Evolutionary conservation across 2,797 vertebrate species (phyloP).

Genomic region (Aeoliscus strigatus): DNA sequence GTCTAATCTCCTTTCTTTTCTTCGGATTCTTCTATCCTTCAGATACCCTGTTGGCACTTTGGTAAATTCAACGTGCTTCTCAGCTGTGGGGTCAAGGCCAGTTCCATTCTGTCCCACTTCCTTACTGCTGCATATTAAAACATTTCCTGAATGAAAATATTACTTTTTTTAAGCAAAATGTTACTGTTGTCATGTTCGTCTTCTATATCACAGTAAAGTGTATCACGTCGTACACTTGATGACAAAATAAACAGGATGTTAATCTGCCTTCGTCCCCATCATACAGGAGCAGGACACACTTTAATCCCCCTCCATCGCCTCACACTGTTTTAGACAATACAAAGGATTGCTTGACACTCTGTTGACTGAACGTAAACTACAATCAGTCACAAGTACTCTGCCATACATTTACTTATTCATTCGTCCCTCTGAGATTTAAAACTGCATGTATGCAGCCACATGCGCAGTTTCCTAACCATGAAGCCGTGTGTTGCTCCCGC

Average conservation of each 20-base stretch:
- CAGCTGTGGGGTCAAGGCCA: slow-evolving; percentile 24
- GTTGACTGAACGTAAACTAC: no score
- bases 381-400: no score
- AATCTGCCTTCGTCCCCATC: not conserved
- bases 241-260: no score
- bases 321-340: no score
- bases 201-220: not conserved
- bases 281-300: not conserved
- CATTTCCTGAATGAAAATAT: not conserved
- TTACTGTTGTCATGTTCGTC: not conserved
- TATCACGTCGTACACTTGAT: no score
- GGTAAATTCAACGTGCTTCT: slow-evolving; percentile 20
- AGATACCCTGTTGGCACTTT: slow-evolving; percentile 23
- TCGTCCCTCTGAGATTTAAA: not conserved
- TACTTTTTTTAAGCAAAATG: not conserved
- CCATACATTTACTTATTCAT: not conserved
- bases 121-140: slow-evolving; percentile 8
- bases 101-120: slow-evolving; percentile 17
- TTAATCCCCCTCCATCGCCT: no score
- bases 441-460: not conserved
- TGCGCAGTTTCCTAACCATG: not conserved
- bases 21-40: slow-evolving; percentile 4
- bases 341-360: no score
- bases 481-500: slow-evolving; percentile 11
- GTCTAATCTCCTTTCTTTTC: not conserved